A percentile compares a stretch with the other conserved stretches of the same genome.
Conservation (phyloP, 2,797 vertebrate genomes). For the Esox lucius region DNA sequence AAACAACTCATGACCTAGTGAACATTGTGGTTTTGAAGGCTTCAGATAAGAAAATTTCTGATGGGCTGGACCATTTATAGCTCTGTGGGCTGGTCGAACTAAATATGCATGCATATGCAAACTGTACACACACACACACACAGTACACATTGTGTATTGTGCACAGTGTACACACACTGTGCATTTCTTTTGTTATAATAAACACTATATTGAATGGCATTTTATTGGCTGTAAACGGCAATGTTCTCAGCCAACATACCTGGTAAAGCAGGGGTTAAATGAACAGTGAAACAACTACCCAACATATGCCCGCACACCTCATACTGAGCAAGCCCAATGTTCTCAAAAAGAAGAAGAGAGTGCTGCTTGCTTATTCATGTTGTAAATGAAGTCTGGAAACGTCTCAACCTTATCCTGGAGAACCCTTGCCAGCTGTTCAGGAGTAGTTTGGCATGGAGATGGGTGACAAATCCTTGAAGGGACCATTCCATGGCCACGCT, state of each 20-base stretch:
- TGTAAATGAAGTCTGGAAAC: slow-evolving; percentile 3
- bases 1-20: slow-evolving; percentile 40
- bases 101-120: background rate
- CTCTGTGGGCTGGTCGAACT: too few relatives aligned
- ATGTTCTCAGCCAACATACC: background rate
- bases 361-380: background rate
- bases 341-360: too few relatives aligned
- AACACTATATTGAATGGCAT: background rate
- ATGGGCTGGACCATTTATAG: too few relatives aligned
- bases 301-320: too few relatives aligned
- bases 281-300: background rate
- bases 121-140: background rate
- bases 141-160: too few relatives aligned
- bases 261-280: background rate
- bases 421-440: slow-evolving; percentile 6
- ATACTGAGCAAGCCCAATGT: too few relatives aligned
- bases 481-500: background rate
- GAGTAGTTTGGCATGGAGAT: background rate
- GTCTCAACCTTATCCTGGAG: slow-evolving; percentile 1
- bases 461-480: background rate
- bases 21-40: background rate
- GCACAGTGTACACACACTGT: background rate
- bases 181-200: background rate
- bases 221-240: background rate
- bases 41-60: background rate